A percentile compares a stretch with the other conserved stretches of the same genome.
These are phyloP conservation scores for Macrotrachela quadricornifera DNA, from an alignment of 1,140 invertebrate genomes.

Conservation along the genomic window DNA sequence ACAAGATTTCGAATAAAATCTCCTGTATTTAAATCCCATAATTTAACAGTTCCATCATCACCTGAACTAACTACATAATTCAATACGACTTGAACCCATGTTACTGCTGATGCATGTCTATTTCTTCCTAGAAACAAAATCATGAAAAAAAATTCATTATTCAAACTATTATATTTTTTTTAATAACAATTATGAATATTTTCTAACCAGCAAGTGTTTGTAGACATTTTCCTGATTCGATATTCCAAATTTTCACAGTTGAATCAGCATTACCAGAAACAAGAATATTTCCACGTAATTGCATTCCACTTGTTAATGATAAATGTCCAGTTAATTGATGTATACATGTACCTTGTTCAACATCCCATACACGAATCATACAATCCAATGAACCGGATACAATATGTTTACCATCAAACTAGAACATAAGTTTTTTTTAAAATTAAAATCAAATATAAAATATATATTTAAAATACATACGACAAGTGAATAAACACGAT, in stretches of 20 bases:
- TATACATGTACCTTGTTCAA: constrained; percentile 41
- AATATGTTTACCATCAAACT: constrained; percentile 93
- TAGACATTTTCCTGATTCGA: constrained; percentile 79
- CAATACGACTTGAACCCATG: constrained; percentile 86
- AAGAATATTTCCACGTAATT: constrained; percentile 78
- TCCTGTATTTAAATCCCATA: constrained; percentile 88
- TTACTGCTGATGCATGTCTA: constrained; percentile 91
- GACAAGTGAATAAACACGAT: constrained; percentile 77
- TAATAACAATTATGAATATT: too few relatives aligned
- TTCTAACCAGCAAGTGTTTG: constrained; percentile 84
- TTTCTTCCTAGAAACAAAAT: constrained; percentile 29
- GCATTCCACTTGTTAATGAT: constrained; percentile 90
- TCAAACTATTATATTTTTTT: too few relatives aligned
- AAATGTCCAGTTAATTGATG: constrained; percentile 93
- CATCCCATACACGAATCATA: constrained; percentile 92
- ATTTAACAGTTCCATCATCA: constrained; percentile 92
- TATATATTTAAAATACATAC: too few relatives aligned
- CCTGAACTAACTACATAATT: constrained; percentile 97
- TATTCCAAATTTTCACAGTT: constrained; percentile 97
- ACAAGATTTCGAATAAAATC: constrained; percentile 89
- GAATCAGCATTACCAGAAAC: constrained; percentile 99
- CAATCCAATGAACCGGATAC: constrained; percentile 92
- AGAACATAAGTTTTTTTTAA: neutral
- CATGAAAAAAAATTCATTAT: too few relatives aligned
- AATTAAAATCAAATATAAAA: too few relatives aligned